Evolutionary conservation across 2,113 vertebrate species (phyloP).

Genomic region (Cinclus cinclus): DNA sequence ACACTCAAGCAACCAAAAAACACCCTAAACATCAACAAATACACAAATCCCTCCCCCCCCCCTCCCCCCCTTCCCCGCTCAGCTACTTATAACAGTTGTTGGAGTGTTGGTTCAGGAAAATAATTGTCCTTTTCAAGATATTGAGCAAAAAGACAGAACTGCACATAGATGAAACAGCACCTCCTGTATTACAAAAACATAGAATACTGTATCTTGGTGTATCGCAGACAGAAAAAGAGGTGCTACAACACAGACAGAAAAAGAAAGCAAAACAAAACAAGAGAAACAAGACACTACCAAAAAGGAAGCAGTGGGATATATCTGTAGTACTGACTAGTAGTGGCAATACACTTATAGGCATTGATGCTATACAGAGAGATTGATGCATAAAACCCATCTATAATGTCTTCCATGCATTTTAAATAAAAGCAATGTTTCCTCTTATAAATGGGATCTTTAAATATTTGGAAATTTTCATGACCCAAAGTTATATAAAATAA

Average conservation of each 20-base stretch:
- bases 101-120: not conserved
- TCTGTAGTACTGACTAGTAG: not conserved
- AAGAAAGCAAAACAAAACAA: not conserved
- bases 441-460: not conserved
- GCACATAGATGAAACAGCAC: not conserved
- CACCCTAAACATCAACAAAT: not conserved
- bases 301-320: not conserved
- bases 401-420: not conserved
- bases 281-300: not conserved
- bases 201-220: not conserved
- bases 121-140: not conserved
- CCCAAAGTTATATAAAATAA: not conserved
- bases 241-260: not conserved
- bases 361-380: not conserved
- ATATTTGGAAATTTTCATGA: not conserved
- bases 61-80: fast-evolving
- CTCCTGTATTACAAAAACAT: not conserved
- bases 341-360: not conserved
- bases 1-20: not conserved
- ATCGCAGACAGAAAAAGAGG: not conserved
- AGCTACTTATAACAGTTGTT: not conserved
- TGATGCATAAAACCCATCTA: not conserved
- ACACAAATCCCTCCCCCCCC: fast-evolving
- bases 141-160: not conserved
- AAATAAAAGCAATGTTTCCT: not conserved